These are phyloP conservation scores for Creontiades dilutus DNA, from an alignment of 2,888 invertebrate species.

Conservation along the genomic window DNA sequence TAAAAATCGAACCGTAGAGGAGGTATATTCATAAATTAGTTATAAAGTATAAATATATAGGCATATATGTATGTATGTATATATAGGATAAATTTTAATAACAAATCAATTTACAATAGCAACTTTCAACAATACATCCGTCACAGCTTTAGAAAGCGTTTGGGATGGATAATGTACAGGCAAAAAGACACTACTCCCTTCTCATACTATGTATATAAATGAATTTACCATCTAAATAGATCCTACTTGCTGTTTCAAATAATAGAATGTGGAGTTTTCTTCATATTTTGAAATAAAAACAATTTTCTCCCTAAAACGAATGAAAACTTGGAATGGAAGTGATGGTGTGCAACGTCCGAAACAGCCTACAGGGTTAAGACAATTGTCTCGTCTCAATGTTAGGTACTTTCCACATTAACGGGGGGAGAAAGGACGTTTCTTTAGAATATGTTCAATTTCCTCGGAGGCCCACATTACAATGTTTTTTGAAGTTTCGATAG, in stretches of 20 bases:
- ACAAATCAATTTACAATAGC: conserved; percentile 52
- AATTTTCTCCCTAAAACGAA: not conserved
- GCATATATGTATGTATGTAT: conserved; percentile 27
- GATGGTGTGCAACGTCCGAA: conserved; percentile 21
- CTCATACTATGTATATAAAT: conserved; percentile 11
- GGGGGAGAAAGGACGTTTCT: too few species aligned
- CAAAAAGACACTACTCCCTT: conserved; percentile 20
- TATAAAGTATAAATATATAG: conserved; percentile 47
- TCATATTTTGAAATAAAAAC: too few species aligned
- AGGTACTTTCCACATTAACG: too few species aligned
- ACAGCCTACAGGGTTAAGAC: not conserved
- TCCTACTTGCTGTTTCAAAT: conserved; percentile 34
- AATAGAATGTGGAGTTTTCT: too few species aligned
- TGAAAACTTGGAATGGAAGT: conserved; percentile 71
- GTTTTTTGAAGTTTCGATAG: not conserved
- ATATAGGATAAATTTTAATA: conserved; percentile 44
- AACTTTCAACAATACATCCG: conserved; percentile 43
- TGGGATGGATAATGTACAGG: not conserved
- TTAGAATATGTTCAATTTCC: not conserved
- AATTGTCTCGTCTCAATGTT: too few species aligned
- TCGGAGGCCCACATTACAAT: conserved; percentile 19
- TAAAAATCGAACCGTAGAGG: conserved; percentile 37
- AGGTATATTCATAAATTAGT: conserved; percentile 64
- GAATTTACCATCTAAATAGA: not conserved
- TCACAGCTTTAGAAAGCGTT: not conserved